Percentiles rank a stretch among this genome's conserved stretches.
These are phyloP conservation scores for Danio kyathit DNA, from an alignment of 2,797 vertebrate species.

Conservation along the genomic window DNA sequence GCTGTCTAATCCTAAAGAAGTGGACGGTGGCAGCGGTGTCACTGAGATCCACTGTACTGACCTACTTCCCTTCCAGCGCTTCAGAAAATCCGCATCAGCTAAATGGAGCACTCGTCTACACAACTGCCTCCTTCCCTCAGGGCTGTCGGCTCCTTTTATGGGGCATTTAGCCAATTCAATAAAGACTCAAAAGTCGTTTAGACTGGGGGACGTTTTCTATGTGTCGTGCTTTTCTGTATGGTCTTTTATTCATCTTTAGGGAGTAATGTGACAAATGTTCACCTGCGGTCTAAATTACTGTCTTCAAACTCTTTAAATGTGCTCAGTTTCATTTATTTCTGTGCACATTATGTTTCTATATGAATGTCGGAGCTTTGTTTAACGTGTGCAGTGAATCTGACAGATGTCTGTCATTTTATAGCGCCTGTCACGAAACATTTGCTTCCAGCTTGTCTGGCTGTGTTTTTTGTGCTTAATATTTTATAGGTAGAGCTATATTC, in stretches of 20 bases:
- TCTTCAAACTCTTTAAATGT: constrained; percentile 22
- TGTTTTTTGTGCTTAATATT: constrained; percentile 78
- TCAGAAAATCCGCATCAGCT: constrained; percentile 65
- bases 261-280: constrained; percentile 18
- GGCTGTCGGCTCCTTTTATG: constrained; percentile 57
- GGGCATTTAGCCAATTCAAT: constrained; percentile 84
- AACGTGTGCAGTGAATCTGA: constrained; percentile 23
- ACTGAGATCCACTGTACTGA: constrained; percentile 68
- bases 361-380: neutral
- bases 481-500: constrained; percentile 76
- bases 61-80: constrained; percentile 71
- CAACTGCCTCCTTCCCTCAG: constrained; percentile 73
- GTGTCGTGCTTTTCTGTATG: neutral
- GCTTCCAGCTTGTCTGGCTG: constrained; percentile 68
- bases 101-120: constrained; percentile 76
- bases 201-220: constrained; percentile 33
- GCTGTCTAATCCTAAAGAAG: constrained; percentile 24
- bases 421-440: constrained; percentile 76
- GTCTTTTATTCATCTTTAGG: constrained; percentile 39
- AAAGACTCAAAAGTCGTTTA: constrained; percentile 59
- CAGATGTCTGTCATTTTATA: constrained; percentile 69
- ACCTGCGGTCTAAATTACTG: constrained; percentile 13
- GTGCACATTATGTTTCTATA: constrained; percentile 9
- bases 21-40: constrained; percentile 65
- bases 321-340: constrained; percentile 14